Base-by-base conservation (phyloP, 2,113 vertebrate species). In the Vidua chalybeata region DNA sequence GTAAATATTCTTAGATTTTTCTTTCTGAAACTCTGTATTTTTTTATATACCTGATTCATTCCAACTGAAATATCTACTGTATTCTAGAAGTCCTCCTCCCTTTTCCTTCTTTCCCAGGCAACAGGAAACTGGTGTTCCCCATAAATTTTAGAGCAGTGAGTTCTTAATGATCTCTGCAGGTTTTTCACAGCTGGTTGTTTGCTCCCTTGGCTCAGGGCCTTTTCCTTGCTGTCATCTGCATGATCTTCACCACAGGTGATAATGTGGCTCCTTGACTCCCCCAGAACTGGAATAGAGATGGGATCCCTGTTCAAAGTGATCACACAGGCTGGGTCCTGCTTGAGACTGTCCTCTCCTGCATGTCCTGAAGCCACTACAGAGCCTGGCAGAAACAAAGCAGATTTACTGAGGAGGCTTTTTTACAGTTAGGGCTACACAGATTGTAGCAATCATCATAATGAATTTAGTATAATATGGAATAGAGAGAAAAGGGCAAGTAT, bases 401-500 rank as follows among this genome's bases (percentile, higher is more conserved):
- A 55, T 72, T 74, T 19, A 41, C 41, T 45, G 61, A 81, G 56
- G 37, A 76, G 20, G 11, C 7, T 72, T 68, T 81, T 69, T 68
- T 62, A 12, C 20, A 39, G 62, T 69, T 69, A 79, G 28, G 26
- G 51, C 71, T 73, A 39, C 9, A 17, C 10, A 68, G 61, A 72
- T 81, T 39, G 54, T 24, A 76, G 54, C 21, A 84, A 85, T 84
- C 39, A 82, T 64, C 3, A 0, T 69, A 82, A 94, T 89, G 58
- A 92, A 87, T 79, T 89, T 79, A 52, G 12, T 81, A 9, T 56
- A 68, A 78, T 64, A 55, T 7, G 13, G 54, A 64, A 87, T 49
- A 82, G 39, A 33, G 74, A 63, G 73, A 79, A 93, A 96, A 91
- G 81, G 71, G 69, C 52, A 89, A 93, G 31, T 75, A 49, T 84